These are phyloP conservation scores for Lasioglossum vierecki DNA, from an alignment of 2,888 invertebrate genomes.

Conservation along the genomic window DNA sequence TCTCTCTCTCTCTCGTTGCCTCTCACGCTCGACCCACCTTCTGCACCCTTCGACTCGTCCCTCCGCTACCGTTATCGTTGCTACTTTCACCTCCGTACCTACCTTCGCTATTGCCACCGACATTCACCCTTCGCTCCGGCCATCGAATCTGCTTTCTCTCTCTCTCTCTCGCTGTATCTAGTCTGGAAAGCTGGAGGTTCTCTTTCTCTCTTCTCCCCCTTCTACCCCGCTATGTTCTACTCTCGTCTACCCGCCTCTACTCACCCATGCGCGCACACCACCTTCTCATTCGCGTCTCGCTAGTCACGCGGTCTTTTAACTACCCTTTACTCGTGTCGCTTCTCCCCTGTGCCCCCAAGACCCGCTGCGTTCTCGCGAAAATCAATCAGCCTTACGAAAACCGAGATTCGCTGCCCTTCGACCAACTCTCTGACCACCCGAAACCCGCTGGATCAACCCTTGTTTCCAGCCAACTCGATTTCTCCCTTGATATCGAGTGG, in stretches of 20 bases:
- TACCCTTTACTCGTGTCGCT: conserved; percentile 7
- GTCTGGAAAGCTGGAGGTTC: not conserved
- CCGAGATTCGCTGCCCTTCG: not conserved
- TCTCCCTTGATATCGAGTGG: not conserved
- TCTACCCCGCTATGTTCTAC: not conserved
- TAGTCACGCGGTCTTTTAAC: conserved; percentile 20
- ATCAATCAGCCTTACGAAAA: conserved; percentile 2
- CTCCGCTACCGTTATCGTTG: conserved; percentile 36
- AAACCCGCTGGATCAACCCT: not conserved
- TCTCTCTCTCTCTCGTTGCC: not conserved
- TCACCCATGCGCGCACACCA: not conserved
- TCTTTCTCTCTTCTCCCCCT: not conserved
- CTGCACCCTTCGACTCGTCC: conserved; percentile 33
- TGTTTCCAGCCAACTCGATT: conserved; percentile 1
- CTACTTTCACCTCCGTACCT: conserved; percentile 60
- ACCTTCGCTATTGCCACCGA: conserved; percentile 51
- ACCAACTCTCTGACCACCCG: not conserved
- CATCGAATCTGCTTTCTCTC: conserved; percentile 51
- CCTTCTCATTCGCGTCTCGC: not conserved
- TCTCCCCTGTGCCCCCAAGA: not conserved
- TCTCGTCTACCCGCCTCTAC: not conserved
- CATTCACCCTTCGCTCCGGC: conserved; percentile 62
- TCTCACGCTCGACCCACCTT: conserved; percentile 45
- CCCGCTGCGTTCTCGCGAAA: not conserved
- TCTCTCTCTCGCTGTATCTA: not conserved